phyloP scores from a whole-genome alignment of 2,797 vertebrate genomes.

The Gymnodraco acuticeps region DNA sequence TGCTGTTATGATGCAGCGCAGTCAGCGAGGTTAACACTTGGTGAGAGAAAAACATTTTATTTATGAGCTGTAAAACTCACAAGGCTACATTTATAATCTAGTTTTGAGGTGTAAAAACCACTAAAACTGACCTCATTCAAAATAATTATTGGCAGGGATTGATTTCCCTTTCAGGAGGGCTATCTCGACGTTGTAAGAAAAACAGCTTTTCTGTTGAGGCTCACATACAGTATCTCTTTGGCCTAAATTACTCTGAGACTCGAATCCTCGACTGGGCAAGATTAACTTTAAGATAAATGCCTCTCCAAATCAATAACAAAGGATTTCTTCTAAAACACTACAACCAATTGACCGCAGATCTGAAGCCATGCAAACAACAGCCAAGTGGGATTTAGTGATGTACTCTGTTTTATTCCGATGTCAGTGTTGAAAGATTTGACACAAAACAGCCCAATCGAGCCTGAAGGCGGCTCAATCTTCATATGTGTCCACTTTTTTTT shows the following conservation, averaged over 20 bases:
- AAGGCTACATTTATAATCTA: conserved; percentile 3
- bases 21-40: conserved; percentile 7
- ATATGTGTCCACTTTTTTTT: neutral
- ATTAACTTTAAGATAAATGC: conserved; percentile 43
- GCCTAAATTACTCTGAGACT: conserved; percentile 33
- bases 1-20: conserved; percentile 12
- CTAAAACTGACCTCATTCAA: neutral
- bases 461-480: no score
- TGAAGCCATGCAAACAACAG: conserved; percentile 17
- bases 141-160: conserved; percentile 19
- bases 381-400: conserved; percentile 20
- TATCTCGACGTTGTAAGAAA: conserved; percentile 30
- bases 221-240: conserved; percentile 28
- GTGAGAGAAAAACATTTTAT: conserved; percentile 11
- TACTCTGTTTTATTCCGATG: neutral
- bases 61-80: conserved; percentile 35
- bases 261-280: conserved; percentile 3
- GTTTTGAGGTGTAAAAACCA: neutral
- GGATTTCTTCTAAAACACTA: conserved; percentile 31
- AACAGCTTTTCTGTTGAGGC: conserved; percentile 18
- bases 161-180: conserved; percentile 28
- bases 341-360: conserved; percentile 3
- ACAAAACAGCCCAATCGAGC: neutral
- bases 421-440: conserved; percentile 13
- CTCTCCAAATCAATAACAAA: conserved; percentile 45